Base-by-base conservation (phyloP, 2,888 invertebrate species). In the Invenusta paracnida region DNA sequence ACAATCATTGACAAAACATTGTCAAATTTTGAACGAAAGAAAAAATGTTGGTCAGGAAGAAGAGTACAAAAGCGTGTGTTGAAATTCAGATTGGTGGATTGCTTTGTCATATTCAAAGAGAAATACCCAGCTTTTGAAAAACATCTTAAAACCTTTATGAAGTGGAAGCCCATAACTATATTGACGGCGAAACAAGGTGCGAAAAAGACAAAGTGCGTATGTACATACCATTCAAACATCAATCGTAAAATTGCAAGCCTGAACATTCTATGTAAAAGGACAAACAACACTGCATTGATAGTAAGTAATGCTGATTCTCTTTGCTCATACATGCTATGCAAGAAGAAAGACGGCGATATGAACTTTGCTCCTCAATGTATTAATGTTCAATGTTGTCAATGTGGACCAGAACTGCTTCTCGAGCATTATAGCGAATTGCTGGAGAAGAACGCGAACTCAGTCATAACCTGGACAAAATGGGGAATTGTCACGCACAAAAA, bases 221-320 rank as follows among this genome's bases (percentile, higher is more conserved):
- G 73, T 23, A 73, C 73, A 73, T 73, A 73, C 23, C 73, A 73
- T 73, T 73, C 25, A 23, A 73, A 73, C 73, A 73, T 73, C 11
- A 73, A 73, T 73, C 73, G 25, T 5, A 73, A 73, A 73, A 73
- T 73, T 2, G 2, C 73, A 2, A 13, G 5, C 11, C 73, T 73
- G 11, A n/a, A 73, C 23, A 73, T 23, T 2, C 23, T 73, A 25
- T 73, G 25, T 23, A 73, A 73, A 23, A 73, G 23, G 23, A 73
- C 11, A 13, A 23, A 23, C 2, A 13, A 13, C 11, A 23, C 11
- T 73, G 73, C 73, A 2, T 73, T 73, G 73, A 5, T 73, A 13
- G 73, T 73, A 23, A 25, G 23, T 23, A 73, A 73, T 73, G 73
- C 73, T 13, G 73, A 73, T 13, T 73, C 73, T 73, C 73, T 73